These are phyloP conservation scores for Marronus borbonicus DNA, from an alignment of 2,888 invertebrate species.

Conservation along the genomic window DNA sequence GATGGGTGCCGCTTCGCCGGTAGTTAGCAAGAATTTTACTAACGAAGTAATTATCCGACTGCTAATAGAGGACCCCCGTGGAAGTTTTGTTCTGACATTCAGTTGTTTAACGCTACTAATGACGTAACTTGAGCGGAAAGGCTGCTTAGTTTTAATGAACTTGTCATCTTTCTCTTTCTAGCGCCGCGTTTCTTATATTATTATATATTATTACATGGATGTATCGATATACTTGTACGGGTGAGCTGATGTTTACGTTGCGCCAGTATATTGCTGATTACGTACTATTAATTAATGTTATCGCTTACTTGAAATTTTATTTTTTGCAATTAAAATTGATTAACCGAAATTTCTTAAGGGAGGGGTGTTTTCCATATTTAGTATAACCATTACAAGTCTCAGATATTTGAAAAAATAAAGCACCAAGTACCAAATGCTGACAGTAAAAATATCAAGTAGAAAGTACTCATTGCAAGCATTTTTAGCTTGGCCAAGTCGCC, in stretches of 20 bases:
- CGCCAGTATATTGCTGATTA: no score
- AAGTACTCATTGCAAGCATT: no score
- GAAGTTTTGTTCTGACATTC: constrained; percentile 68
- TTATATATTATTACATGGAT: neutral
- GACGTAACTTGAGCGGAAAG: constrained; percentile 86
- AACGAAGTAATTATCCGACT: constrained; percentile 70
- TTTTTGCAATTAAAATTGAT: neutral
- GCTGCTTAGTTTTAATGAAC: constrained; percentile 77
- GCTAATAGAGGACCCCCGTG: constrained; percentile 65
- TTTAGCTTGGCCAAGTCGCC: no score
- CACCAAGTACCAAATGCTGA: no score
- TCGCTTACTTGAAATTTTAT: neutral
- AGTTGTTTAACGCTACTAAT: constrained; percentile 75
- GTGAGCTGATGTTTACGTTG: no score
- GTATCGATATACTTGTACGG: no score
- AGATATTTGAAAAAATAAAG: no score
- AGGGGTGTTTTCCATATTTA: no score
- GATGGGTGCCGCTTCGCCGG: constrained; percentile 61
- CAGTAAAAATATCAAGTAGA: no score
- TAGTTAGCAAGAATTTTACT: constrained; percentile 70
- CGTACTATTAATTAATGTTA: neutral
- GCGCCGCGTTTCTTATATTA: constrained; percentile 1
- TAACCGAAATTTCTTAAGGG: neutral
- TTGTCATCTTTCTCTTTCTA: constrained; percentile 49
- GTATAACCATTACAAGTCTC: no score